Conservation (phyloP, 2,113 vertebrate genomes). For the Oceanodroma tethys region DNA sequence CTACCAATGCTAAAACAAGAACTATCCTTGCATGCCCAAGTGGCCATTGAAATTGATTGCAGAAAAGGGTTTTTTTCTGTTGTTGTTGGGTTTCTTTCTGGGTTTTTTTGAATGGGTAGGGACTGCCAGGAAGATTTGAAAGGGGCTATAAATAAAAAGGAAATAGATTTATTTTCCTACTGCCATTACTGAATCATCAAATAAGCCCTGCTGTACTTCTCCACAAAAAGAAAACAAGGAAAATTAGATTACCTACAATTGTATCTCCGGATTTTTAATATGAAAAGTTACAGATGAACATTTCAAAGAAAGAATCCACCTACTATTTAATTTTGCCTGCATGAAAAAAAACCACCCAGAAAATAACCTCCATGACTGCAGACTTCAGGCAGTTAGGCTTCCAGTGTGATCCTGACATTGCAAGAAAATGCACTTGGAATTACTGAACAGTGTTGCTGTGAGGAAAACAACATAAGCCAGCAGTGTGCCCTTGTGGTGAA, state of each 20-base stretch:
- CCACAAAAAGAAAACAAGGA: not conserved
- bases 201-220: not conserved
- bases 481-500: not conserved
- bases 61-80: rapidly evolving
- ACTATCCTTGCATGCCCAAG: not conserved
- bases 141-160: not conserved
- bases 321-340: not conserved
- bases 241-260: not conserved
- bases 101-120: not conserved
- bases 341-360: not conserved
- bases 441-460: not conserved
- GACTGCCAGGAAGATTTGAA: not conserved
- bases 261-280: not conserved
- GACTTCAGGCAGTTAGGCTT: not conserved
- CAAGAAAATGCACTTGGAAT: not conserved
- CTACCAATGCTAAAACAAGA: not conserved
- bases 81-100: not conserved
- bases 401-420: not conserved
- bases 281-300: not conserved
- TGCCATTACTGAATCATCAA: not conserved
- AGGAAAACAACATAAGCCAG: not conserved
- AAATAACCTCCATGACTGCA: not conserved
- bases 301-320: not conserved
- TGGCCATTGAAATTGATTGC: not conserved
- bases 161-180: not conserved